These are phyloP conservation scores for Aphelocoma coerulescens DNA, from an alignment of 2,113 vertebrate genomes.

Conservation along the genomic window DNA sequence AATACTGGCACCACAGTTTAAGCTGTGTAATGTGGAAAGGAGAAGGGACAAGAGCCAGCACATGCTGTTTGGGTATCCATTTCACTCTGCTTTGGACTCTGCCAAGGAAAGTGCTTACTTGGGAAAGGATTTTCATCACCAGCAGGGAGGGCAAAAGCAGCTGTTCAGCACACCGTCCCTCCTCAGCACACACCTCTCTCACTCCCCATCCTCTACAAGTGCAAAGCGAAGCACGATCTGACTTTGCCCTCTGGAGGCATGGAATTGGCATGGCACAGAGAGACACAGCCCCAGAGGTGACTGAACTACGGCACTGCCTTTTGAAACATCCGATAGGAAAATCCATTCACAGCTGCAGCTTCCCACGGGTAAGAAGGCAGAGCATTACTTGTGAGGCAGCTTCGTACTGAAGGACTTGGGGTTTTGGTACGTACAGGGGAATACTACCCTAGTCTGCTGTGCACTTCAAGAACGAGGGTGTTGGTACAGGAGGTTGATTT, in stretches of 20 bases:
- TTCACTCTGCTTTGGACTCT: not conserved
- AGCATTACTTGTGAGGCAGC: not conserved
- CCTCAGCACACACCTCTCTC: not conserved
- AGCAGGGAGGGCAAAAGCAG: not conserved
- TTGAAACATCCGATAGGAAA: not conserved
- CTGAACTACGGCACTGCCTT: not conserved
- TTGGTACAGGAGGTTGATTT: not conserved
- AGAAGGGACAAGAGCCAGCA: not conserved
- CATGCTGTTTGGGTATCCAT: not conserved
- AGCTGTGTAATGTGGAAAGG: not conserved
- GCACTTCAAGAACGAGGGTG: not conserved
- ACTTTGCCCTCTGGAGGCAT: constrained; percentile 66
- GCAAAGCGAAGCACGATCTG: constrained; percentile 8
- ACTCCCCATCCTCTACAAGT: not conserved
- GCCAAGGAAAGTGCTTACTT: not conserved
- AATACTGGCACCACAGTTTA: not conserved
- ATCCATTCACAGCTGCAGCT: not conserved
- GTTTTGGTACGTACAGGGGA: not conserved
- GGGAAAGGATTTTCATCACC: not conserved
- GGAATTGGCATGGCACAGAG: constrained; percentile 20
- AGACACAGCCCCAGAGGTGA: not conserved
- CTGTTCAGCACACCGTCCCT: not conserved
- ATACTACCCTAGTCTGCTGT: not conserved
- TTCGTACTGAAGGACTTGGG: fast-evolving
- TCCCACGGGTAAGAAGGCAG: not conserved